phyloP scores from a whole-genome alignment of 2,113 vertebrate species.

The Stomatorhinus ivindoensis region DNA sequence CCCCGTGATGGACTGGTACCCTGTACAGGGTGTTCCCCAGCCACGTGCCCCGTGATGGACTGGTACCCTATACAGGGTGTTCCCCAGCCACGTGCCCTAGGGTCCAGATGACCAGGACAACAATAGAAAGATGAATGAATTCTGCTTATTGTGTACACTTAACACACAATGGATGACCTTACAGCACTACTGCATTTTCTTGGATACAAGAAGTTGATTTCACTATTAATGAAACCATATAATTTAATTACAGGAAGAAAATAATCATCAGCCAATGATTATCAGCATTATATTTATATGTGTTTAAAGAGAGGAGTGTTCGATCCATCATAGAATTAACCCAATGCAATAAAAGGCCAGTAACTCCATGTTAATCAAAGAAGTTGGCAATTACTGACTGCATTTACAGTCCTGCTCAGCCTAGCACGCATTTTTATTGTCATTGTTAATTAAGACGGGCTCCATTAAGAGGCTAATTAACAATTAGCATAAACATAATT shows the following conservation, averaged over 20 bases:
- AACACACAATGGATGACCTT: background rate
- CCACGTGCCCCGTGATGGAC: background rate
- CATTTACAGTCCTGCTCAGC: conserved; percentile 56
- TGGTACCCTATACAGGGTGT: background rate
- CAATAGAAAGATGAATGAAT: background rate
- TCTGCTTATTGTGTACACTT: background rate
- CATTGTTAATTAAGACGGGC: conserved; percentile 95
- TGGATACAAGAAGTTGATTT: background rate
- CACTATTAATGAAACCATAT: background rate
- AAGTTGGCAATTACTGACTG: conserved; percentile 60
- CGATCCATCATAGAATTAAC: conserved; percentile 50
- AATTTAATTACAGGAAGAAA: conserved; percentile 17
- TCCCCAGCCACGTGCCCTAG: background rate
- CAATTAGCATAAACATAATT: conserved; percentile 99
- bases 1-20: background rate
- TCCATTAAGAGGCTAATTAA: conserved; percentile 94
- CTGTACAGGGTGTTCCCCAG: background rate
- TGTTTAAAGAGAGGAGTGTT: conserved; percentile 28
- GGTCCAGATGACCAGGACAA: background rate
- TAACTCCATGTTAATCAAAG: conserved; percentile 66
- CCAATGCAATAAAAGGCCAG: conserved; percentile 45
- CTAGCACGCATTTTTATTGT: conserved; percentile 52
- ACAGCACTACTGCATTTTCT: background rate
- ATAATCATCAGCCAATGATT: conserved; percentile 11
- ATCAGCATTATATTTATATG: conserved; percentile 26